These are phyloP conservation scores for Lochmaea capreae DNA, from an alignment of 2,888 invertebrate species.

Conservation along the genomic window DNA sequence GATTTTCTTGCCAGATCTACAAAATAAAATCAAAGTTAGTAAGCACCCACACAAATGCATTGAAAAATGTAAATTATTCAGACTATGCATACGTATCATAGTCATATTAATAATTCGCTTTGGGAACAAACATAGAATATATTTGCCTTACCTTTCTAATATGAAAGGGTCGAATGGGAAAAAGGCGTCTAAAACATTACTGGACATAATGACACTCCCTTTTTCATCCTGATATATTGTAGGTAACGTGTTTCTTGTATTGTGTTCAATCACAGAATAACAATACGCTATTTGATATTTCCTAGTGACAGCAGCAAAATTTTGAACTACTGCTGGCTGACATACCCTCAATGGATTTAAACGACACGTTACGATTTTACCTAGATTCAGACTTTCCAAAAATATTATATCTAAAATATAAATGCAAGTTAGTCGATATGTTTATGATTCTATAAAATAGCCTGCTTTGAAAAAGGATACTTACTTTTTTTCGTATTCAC, in stretches of 20 bases:
- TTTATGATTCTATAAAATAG: neutral
- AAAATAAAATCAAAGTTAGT: slow-evolving; percentile 26
- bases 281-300: slow-evolving; percentile 93
- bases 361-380: slow-evolving; percentile 85
- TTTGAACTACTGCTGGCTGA: slow-evolving; percentile 79
- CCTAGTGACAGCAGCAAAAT: slow-evolving; percentile 84
- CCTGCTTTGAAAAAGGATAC: slow-evolving; percentile 52
- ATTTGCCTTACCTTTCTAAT: slow-evolving; percentile 70
- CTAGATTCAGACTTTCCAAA: slow-evolving; percentile 84
- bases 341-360: slow-evolving; percentile 91
- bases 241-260: slow-evolving; percentile 74
- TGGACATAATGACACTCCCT: slow-evolving; percentile 58
- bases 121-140: neutral
- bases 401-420: slow-evolving; percentile 78
- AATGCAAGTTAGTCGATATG: neutral
- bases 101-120: too few relatives aligned
- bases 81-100: too few relatives aligned
- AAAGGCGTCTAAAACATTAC: slow-evolving; percentile 71
- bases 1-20: slow-evolving; percentile 60
- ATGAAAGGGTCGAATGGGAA: slow-evolving; percentile 94
- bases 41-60: too few relatives aligned
- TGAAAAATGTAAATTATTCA: too few relatives aligned
- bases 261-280: slow-evolving; percentile 89
- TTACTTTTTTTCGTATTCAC: slow-evolving; percentile 82
- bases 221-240: slow-evolving; percentile 69